These are phyloP conservation scores for Xenops minutus DNA, from an alignment of 2,797 vertebrate species.

Conservation along the genomic window DNA sequence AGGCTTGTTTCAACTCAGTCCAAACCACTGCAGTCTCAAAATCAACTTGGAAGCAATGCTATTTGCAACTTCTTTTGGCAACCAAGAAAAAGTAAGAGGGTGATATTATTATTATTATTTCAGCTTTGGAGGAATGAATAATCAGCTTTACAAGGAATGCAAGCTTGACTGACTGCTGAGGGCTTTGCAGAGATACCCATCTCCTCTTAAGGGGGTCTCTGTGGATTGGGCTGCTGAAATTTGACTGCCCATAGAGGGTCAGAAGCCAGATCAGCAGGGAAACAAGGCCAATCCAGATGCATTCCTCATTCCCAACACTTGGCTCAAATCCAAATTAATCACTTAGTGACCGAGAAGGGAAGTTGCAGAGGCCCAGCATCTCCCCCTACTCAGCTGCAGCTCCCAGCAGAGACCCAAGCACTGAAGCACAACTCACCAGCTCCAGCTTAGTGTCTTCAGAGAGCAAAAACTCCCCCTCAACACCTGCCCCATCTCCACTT, in stretches of 20 bases:
- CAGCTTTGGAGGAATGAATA: background rate
- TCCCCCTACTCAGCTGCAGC: background rate
- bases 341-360: background rate
- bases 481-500: accelerated
- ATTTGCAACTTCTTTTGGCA: background rate
- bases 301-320: background rate
- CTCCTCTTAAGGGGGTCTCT: accelerated
- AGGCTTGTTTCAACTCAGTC: background rate
- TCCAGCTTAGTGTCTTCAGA: accelerated
- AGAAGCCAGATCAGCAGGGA: background rate
- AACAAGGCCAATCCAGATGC: background rate
- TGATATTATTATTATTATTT: background rate
- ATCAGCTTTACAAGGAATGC: background rate
- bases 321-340: background rate
- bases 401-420: background rate
- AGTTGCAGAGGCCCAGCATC: background rate
- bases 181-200: background rate
- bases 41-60: background rate
- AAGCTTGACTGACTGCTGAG: background rate
- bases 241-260: background rate
- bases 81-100: background rate
- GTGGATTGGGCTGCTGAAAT: background rate
- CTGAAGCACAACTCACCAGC: background rate
- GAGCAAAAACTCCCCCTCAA: accelerated
- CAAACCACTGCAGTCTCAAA: background rate